Conservation (phyloP, 2,797 vertebrate genomes). For the Peromyscus nudipes region DNA sequence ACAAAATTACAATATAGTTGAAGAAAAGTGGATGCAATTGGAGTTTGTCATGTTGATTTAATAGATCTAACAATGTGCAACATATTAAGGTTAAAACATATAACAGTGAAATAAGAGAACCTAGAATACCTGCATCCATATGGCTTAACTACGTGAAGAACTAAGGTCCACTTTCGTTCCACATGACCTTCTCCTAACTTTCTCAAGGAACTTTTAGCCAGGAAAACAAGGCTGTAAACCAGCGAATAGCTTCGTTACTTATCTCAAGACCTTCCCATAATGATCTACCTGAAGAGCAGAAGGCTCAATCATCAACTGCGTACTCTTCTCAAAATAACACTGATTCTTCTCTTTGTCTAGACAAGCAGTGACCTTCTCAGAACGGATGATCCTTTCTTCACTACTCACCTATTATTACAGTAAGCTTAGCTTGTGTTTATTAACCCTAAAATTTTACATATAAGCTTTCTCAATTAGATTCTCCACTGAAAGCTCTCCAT, state of each 20-base stretch:
- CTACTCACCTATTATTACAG: constrained; percentile 16
- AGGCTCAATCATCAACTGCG: neutral
- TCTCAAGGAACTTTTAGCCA: neutral
- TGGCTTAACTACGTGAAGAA: neutral
- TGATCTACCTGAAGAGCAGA: neutral
- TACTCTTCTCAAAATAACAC: neutral
- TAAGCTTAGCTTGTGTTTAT: neutral
- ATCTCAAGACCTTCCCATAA: neutral
- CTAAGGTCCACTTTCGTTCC: neutral
- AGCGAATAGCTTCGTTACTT: constrained; percentile 11
- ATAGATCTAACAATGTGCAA: neutral
- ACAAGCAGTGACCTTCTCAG: constrained; percentile 11
- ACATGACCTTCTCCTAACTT: neutral
- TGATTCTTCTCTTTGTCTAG: neutral
- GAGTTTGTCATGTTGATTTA: neutral
- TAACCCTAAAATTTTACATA: constrained; percentile 45
- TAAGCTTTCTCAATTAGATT: neutral
- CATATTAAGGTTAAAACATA: neutral
- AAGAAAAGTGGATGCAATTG: neutral
- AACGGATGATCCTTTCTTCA: neutral
- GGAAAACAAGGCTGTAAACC: neutral
- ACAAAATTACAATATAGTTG: neutral
- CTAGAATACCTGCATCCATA: neutral
- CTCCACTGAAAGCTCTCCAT: neutral
- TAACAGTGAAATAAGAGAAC: neutral